phyloP scores from a whole-genome alignment of 2,113 vertebrate genomes.

The Larimichthys polyactis region DNA sequence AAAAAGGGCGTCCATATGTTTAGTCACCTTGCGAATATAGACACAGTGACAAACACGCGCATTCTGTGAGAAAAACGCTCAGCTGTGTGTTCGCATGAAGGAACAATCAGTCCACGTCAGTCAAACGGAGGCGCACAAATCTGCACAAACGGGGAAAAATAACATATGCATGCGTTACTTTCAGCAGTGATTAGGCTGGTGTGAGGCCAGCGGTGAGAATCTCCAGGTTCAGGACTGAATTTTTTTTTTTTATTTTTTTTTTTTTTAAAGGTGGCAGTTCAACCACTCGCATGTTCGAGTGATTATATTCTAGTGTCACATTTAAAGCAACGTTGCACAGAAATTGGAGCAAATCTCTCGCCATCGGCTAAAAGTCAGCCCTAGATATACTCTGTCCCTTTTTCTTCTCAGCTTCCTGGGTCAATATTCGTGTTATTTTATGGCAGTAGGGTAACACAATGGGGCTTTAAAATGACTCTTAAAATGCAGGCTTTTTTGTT shows the following conservation, averaged over 20 bases:
- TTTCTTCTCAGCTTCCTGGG: too few relatives aligned
- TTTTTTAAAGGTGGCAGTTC: neutral
- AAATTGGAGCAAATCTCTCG: too few relatives aligned
- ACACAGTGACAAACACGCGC: constrained; percentile 12
- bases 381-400: too few relatives aligned
- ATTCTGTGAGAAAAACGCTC: constrained; percentile 25
- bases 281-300: neutral
- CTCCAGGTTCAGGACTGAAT: neutral
- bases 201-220: neutral
- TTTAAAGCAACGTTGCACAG: too few relatives aligned
- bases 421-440: too few relatives aligned
- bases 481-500: neutral
- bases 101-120: constrained; percentile 35
- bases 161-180: neutral
- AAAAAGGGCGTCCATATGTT: constrained; percentile 50
- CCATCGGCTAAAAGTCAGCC: too few relatives aligned
- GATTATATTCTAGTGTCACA: neutral
- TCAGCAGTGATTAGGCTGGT: constrained; percentile 10
- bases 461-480: too few relatives aligned
- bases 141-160: neutral
- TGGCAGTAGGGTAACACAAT: too few relatives aligned
- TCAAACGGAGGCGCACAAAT: neutral
- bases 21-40: constrained; percentile 25
- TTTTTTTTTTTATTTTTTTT: neutral
- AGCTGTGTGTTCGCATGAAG: constrained; percentile 43